phyloP scores from a whole-genome alignment of 2,797 vertebrate species.

The Trachops cirrhosus region DNA sequence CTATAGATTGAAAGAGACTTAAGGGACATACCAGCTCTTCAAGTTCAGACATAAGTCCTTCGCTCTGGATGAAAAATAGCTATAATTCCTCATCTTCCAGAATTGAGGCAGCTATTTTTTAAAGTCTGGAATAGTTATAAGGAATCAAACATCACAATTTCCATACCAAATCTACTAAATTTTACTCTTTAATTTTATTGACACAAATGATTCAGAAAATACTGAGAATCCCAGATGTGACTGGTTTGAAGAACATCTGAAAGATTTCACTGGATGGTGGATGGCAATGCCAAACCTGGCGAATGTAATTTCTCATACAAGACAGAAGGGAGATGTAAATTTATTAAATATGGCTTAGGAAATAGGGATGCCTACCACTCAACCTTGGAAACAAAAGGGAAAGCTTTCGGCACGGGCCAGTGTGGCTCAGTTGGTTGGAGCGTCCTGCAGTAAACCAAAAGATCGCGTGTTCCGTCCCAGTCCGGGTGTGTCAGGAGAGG shows the following conservation, averaged over 20 bases:
- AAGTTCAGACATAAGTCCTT: not conserved
- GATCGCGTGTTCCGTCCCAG: not conserved
- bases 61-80: constrained; percentile 69
- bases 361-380: constrained; percentile 55
- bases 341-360: constrained; percentile 49
- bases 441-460: accelerated
- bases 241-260: constrained; percentile 51
- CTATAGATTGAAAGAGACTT: not conserved
- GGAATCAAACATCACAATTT: not conserved
- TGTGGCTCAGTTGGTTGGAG: not conserved
- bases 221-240: constrained; percentile 52
- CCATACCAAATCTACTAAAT: constrained; percentile 58
- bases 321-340: constrained; percentile 59
- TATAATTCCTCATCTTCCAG: constrained; percentile 58
- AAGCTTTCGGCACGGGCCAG: not conserved
- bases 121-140: constrained; percentile 68
- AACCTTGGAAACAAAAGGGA: not conserved
- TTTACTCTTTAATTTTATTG: constrained; percentile 53
- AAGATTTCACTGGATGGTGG: constrained; percentile 14
- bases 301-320: constrained; percentile 49
- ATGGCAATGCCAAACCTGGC: constrained; percentile 10
- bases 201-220: constrained; percentile 58
- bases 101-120: constrained; percentile 68
- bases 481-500: not conserved
- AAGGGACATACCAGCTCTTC: not conserved